Conservation (phyloP, 1,140 invertebrate genomes). For the Zaprionus tsacasi region DNA sequence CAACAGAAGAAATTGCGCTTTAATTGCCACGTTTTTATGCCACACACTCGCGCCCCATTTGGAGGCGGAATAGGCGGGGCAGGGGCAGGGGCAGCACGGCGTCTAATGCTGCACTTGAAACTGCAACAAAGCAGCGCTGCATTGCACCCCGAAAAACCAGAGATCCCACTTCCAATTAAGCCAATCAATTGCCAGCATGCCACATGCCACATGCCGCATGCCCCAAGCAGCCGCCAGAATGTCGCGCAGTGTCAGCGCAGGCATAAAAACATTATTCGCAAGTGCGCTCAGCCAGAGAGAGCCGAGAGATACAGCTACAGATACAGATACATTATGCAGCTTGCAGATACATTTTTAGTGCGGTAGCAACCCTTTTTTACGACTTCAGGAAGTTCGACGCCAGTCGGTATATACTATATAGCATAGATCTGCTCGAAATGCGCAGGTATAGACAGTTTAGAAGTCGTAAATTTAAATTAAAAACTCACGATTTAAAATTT, state of each 20-base stretch:
- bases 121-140: slow-evolving; percentile 5
- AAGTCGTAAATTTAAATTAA: not conserved
- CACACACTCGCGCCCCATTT: slow-evolving; percentile 5
- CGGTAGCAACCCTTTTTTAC: slow-evolving; percentile 30
- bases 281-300: slow-evolving; percentile 6
- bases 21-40: slow-evolving; percentile 44
- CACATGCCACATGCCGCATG: not conserved
- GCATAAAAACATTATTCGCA: slow-evolving; percentile 47
- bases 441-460: not conserved
- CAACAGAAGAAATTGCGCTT: slow-evolving; percentile 35
- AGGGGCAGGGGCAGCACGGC: not conserved
- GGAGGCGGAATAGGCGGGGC: not conserved
- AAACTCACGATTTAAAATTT: not conserved
- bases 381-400: slow-evolving; percentile 54
- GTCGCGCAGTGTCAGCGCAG: slow-evolving; percentile 35
- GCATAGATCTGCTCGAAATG: slow-evolving; percentile 1
- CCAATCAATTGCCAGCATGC: slow-evolving; percentile 36
- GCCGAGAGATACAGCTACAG: not conserved
- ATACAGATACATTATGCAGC: slow-evolving; percentile 9
- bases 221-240: not conserved
- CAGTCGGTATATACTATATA: slow-evolving; percentile 18
- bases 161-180: slow-evolving; percentile 33
- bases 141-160: slow-evolving; percentile 3
- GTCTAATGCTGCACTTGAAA: slow-evolving; percentile 41
- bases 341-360: slow-evolving; percentile 20